phyloP scores from a whole-genome alignment of 2,797 vertebrate genomes.

The Astyanax mexicanus region DNA sequence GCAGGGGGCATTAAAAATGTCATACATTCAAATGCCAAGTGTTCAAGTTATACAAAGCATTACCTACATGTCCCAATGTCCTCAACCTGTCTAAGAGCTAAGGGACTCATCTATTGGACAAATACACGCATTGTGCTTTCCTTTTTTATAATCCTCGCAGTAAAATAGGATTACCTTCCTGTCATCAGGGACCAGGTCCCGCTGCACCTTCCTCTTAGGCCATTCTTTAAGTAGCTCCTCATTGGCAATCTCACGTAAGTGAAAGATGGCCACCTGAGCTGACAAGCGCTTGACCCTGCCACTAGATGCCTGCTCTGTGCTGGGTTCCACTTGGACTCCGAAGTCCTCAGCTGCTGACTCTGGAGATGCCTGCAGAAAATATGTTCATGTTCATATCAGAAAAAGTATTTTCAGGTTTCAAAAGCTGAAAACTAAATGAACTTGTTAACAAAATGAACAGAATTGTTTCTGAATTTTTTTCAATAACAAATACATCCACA shows the following conservation, averaged over 20 bases:
- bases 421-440: neutral
- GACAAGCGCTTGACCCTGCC: slow-evolving; percentile 89
- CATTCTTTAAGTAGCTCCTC: slow-evolving; percentile 92
- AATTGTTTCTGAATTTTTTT: no score
- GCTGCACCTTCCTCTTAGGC: slow-evolving; percentile 93
- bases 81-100: no score
- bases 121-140: no score
- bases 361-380: slow-evolving; percentile 70
- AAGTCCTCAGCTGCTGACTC: slow-evolving; percentile 67
- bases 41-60: no score
- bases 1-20: no score
- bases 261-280: slow-evolving; percentile 91
- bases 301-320: slow-evolving; percentile 78
- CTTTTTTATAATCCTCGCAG: no score
- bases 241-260: slow-evolving; percentile 91
- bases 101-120: neutral
- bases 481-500: no score
- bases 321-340: slow-evolving; percentile 65
- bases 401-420: neutral
- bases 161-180: slow-evolving; percentile 74
- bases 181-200: slow-evolving; percentile 93
- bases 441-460: no score
- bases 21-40: no score
- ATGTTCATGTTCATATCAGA: neutral
- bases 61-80: no score